Evolutionary conservation across 2,113 vertebrate species (phyloP), one percentile per base, ranked within the genome.

Genomic region (Nyctereutes procyonoides): DNA sequence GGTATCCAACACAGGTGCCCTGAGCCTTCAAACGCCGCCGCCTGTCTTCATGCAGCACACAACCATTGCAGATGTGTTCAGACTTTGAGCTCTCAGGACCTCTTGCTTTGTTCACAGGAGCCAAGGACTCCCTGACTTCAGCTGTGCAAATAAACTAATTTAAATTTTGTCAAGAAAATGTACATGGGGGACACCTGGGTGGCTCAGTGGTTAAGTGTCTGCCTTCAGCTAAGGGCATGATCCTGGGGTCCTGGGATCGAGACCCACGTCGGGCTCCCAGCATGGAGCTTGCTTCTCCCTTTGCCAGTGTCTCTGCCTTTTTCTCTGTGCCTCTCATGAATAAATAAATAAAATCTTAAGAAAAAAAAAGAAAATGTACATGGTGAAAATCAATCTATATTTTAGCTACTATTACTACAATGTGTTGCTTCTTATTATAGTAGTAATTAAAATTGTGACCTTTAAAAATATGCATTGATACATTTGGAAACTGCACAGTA

Each of bases 1-100:
- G 1, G 5, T 43, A 43, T 1, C 35, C 14, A 55, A 4, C 0
- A 0, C 2, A 6, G 8, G 43, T 17, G 8, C 4, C 30, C 62
- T 51, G 12, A 15, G 20, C 38, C 14, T 67, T 43, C 51, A 20
- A 3, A 2, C 0, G 3, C 26, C 28, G 7, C 19, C 16, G 8
- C 19, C 48, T 63, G n/a, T 16, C 35, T 26, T 58, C 2, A 5
- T 1, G 16, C 22, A 16, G 7, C 6, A 35, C 24, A 62, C 0
- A 9, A 16, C 0, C 0, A 79, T 3, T 8, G 22, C 48, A 14
- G 32, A 65, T 26, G 1, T 43, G 43, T 65, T 26, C 62, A 67
- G 6, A 35, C 32, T 4, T 2, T 8, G 6, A 48, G 5, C 24
- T 80, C 10, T 30, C 13, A n/a, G 63, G 19, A 38, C 16, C 38